Conservation (phyloP, 2,888 invertebrate genomes). For the Enchytraeus crypticus region DNA sequence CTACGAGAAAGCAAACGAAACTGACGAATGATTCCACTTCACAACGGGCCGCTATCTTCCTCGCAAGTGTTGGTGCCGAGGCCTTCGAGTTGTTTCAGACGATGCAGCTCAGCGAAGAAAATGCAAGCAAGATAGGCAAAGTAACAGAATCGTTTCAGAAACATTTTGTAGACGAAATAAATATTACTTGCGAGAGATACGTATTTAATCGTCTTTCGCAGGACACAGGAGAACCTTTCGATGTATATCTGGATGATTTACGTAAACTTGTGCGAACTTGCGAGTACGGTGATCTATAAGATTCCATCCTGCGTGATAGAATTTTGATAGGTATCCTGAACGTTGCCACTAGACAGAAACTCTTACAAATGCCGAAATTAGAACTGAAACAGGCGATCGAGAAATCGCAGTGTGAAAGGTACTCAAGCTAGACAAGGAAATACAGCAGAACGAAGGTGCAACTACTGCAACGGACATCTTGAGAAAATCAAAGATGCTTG, state of each 20-base stretch:
- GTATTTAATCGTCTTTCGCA: not conserved
- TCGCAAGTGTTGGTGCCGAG: not conserved
- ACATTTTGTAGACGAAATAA: not conserved
- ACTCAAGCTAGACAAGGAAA: no score
- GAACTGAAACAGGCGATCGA: not conserved
- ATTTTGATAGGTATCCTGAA: not conserved
- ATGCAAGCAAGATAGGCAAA: no score
- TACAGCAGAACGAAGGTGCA: no score
- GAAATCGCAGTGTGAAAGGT: no score
- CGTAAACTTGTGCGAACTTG: not conserved
- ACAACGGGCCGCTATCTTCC: not conserved
- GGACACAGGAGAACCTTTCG: not conserved
- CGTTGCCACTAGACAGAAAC: not conserved
- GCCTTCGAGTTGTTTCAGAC: not conserved
- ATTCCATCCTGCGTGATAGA: not conserved
- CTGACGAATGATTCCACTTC: no score
- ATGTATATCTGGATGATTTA: not conserved
- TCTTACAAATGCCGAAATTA: not conserved
- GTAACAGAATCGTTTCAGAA: no score
- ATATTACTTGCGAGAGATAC: not conserved
- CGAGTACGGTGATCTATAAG: not conserved
- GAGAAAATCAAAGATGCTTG: no score
- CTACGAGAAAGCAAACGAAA: no score
- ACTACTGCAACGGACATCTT: no score
- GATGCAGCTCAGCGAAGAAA: no score